Base-by-base conservation (phyloP, 2,888 invertebrate species). In the Clepsis dumicolana region DNA sequence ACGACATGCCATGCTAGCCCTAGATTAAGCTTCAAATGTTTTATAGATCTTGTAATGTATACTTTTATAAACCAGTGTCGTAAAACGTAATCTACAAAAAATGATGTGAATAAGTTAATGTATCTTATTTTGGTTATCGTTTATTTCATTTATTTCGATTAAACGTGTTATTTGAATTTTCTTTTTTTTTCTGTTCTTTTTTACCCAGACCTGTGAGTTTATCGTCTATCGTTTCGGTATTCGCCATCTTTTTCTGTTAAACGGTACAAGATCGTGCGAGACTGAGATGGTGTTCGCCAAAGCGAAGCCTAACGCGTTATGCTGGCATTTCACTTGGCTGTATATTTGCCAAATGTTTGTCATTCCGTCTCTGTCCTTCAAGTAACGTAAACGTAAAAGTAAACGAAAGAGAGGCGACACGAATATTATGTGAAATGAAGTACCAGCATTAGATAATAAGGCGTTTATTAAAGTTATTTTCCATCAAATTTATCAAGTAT, bases 61-160 rank as follows among this genome's bases (percentile, higher is more conserved):
- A 48, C 35, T 56, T 62, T 66, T 25, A n/a, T 48, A 44, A 56
- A 61, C 44, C 18, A 62, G 54, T 66, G 44, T 62, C 61, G 62
- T 56, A 56, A 56, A 62, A 21, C 38, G 56, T 35, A 32, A 57
- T 27, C 50, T 50, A 62, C 64, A 56, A 35, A 24, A 63, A 57
- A 62, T 54, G 66, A 65, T 67, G 60, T 63, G 32, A 60, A 65
- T 54, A 50, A 27, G 48, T 59, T 60, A 60, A 65, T 70, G n/a
- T 27, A 61, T n/a, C 60, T 63, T 72, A 72, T 67, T 75, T 75
- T 78, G 76, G 79, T 80, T 72, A 71, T 76, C 38, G 63, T 74
- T 77, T 35, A 72, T 76, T 76, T 77, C 76, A 80, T 77, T 79
- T 74, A 72, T 72, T 71, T 66, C 56, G 57, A 68, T 68, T 68